Percentiles rank a stretch among this genome's conserved stretches.
phyloP scores from a whole-genome alignment of 1,140 invertebrate genomes.

The Trichomalopsis sarcophagae region DNA sequence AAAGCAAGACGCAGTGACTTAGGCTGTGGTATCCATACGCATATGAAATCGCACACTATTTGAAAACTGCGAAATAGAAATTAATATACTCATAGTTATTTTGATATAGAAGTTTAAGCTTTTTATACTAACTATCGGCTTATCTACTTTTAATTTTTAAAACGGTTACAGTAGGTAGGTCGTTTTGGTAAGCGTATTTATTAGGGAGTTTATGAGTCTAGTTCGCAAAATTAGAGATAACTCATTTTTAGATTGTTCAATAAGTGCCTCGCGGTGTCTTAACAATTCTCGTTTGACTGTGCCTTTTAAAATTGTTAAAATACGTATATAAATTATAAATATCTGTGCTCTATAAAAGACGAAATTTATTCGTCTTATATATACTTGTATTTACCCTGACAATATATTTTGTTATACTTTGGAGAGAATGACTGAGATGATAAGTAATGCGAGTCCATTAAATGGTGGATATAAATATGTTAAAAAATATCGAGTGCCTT shows the following conservation, averaged over 20 bases:
- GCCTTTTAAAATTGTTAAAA: conserved; percentile 43
- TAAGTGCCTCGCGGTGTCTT: conserved; percentile 1
- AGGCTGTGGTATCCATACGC: conserved; percentile 44
- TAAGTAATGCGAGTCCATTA: conserved; percentile 2
- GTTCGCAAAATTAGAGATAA: conserved; percentile 30
- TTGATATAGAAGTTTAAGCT: conserved; percentile 35
- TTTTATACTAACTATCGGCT: conserved; percentile 48
- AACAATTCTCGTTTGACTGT: conserved; percentile 33
- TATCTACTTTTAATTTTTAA: conserved; percentile 32
- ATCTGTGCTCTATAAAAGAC: conserved; percentile 30
- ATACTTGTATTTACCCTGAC: conserved; percentile 46
- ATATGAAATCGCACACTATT: conserved; percentile 41
- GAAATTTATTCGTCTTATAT: conserved; percentile 38
- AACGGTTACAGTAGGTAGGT: conserved; percentile 24
- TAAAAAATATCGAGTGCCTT: conserved; percentile 46
- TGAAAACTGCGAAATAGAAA: conserved; percentile 15
- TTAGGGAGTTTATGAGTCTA: conserved; percentile 28
- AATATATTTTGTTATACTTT: conserved; percentile 53
- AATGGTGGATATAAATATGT: conserved; percentile 25
- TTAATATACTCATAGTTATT: conserved; percentile 39
- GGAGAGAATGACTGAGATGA: conserved; percentile 48
- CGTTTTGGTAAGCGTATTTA: conserved; percentile 24
- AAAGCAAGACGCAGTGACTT: conserved; percentile 39
- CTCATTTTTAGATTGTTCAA: conserved; percentile 21
- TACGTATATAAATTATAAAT: conserved; percentile 42